Evolutionary conservation across 2,888 invertebrate genomes (phyloP), one percentile per base, ranked within the genome.

Genomic region (Caenorhabditis wallacei): DNA sequence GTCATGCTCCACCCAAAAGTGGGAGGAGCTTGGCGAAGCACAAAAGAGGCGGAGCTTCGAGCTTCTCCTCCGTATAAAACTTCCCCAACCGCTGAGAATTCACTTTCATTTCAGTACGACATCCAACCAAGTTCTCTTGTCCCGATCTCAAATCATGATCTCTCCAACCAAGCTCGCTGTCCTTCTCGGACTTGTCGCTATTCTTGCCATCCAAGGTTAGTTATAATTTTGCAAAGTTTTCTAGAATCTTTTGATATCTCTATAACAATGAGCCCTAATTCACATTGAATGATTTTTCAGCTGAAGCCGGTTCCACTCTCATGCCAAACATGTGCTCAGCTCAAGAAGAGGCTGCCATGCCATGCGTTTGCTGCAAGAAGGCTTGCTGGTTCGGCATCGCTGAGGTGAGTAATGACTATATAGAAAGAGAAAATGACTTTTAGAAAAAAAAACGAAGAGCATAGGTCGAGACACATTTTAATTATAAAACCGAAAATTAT

Each of bases 351-450:
- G 46, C 63, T 4, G 18, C 22, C n/a, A 26, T 69, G 51, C 74
- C 80, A 0, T 80, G 80, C 30, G 48, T 69, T 0, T 80, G 80
- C 56, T 80, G 80, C 40, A 74, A 74, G 30, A 80, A 80, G 48
- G 37, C 40, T 0, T 80, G 80, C 43, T 80, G 74, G 74, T 74
- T 68, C 16, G 69, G 68, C 0, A 74, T 74, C 11, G 61, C 80
- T 3, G 74, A 80, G 48, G 80, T 74, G 54, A 72, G 80, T 54
- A 70, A 43, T 59, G 51, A 53, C 53, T 26, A 43, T 37, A 18
- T 61, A 40, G 71, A 59, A 61, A 71, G 37, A 30, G 30, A 30
- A 30, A 30, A 30, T 30, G 30, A 30, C 30, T 30, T 8, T 30
- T 71, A 61, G 48, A 40, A 18, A 22, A 43, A 54, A 35, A 48